These are phyloP conservation scores for Rhea americana DNA, from an alignment of 2,113 vertebrate species.

Conservation along the genomic window DNA sequence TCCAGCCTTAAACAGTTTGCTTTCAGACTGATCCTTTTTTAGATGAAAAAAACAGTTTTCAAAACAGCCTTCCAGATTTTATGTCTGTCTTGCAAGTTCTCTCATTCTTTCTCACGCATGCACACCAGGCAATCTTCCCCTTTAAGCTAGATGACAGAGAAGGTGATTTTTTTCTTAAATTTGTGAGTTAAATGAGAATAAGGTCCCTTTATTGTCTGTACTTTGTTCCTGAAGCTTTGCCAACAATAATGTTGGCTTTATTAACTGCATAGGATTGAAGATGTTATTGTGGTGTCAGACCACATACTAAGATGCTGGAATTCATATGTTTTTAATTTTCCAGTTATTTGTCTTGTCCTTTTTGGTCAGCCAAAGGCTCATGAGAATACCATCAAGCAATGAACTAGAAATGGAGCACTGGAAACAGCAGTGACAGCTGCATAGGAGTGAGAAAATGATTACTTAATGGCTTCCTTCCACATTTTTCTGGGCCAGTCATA, in stretches of 20 bases:
- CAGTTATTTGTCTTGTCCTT: constrained; percentile 33
- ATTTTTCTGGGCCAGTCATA: background rate
- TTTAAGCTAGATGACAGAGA: background rate
- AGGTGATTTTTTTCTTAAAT: background rate
- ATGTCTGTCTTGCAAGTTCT: background rate
- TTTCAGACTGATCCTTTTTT: background rate
- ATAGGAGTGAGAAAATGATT: background rate
- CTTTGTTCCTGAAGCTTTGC: constrained; percentile 27
- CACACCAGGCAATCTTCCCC: background rate
- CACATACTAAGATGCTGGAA: constrained; percentile 22
- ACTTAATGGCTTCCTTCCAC: constrained; percentile 1
- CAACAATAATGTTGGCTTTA: constrained; percentile 32
- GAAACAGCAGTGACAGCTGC: constrained; percentile 21
- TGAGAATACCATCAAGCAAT: background rate
- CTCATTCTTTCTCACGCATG: background rate
- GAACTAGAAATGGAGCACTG: background rate
- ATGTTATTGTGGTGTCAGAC: constrained; percentile 35
- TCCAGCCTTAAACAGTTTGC: background rate
- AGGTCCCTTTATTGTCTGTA: background rate
- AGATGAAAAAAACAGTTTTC: background rate
- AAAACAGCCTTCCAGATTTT: background rate
- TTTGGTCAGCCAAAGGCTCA: constrained; percentile 9
- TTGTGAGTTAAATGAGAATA: constrained; percentile 37
- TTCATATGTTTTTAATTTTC: constrained; percentile 50
- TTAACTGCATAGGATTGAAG: background rate